These are phyloP conservation scores for Folsomia manolachei DNA, from an alignment of 2,888 invertebrate genomes.

Conservation along the genomic window DNA sequence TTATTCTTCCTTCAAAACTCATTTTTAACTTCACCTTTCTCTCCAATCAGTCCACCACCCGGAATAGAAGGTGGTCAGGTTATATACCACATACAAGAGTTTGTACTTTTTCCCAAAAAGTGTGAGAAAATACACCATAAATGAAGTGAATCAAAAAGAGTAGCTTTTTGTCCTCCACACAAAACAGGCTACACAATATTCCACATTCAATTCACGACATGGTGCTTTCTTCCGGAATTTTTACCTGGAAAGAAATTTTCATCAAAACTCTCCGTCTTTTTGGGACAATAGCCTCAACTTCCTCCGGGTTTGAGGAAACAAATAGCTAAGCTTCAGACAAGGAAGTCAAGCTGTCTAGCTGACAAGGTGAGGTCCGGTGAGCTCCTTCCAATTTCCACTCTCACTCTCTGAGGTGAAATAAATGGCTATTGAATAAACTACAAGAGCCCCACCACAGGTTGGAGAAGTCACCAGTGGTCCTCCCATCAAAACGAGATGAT, in stretches of 20 bases:
- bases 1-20: slow-evolving; percentile 15
- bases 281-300: no score
- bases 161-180: no score
- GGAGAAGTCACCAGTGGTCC: neutral
- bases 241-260: no score
- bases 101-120: no score
- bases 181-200: no score
- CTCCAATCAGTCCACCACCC: neutral
- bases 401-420: neutral
- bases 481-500: slow-evolving; percentile 30
- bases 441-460: neutral
- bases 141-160: no score
- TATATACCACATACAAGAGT: no score
- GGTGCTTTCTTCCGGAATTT: no score
- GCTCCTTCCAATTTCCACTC: neutral
- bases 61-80: no score
- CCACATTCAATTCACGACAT: no score
- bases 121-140: no score
- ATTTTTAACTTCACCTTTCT: slow-evolving; percentile 18
- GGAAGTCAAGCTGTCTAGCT: neutral
- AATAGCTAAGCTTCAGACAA: neutral
- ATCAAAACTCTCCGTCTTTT: no score
- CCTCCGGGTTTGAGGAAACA: neutral
- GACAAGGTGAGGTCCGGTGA: neutral
- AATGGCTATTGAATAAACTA: neutral